These are phyloP conservation scores for Perizoma flavofasciatum DNA, from an alignment of 2,888 invertebrate genomes.

Conservation along the genomic window DNA sequence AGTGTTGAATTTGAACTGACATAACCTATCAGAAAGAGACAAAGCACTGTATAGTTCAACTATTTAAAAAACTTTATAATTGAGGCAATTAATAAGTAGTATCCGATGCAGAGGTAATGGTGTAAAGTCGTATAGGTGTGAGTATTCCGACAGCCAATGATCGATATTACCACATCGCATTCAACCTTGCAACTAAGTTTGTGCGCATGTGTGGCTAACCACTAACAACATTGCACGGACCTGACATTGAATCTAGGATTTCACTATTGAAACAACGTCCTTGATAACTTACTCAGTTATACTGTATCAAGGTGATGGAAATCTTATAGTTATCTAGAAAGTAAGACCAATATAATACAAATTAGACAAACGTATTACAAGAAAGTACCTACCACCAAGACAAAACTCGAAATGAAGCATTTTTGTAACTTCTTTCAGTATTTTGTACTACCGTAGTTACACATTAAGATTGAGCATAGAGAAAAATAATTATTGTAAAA, in stretches of 20 bases:
- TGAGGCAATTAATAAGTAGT: no score
- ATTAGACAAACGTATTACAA: no score
- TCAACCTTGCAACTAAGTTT: slow-evolving; percentile 28
- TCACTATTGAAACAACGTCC: slow-evolving; percentile 26
- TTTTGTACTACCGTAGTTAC: no score
- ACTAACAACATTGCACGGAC: slow-evolving; percentile 27
- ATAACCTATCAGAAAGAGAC: no score
- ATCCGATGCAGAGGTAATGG: no score
- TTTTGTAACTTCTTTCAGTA: neutral
- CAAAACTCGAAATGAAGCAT: no score
- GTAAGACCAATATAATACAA: neutral
- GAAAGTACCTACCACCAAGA: no score
- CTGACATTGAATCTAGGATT: slow-evolving; percentile 36
- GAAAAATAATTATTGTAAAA: no score
- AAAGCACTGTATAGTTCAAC: no score
- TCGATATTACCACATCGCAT: slow-evolving; percentile 29
- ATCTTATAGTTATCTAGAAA: slow-evolving; percentile 14
- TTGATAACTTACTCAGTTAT: slow-evolving; percentile 20
- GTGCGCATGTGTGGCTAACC: slow-evolving; percentile 34
- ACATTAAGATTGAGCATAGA: no score
- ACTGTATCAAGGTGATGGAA: slow-evolving; percentile 23
- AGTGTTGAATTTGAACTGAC: no score
- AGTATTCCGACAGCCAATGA: slow-evolving; percentile 26
- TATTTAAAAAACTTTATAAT: no score
- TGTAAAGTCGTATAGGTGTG: slow-evolving; percentile 12